Base-by-base conservation (phyloP, 1,140 invertebrate species). In the Megathymus violae region DNA sequence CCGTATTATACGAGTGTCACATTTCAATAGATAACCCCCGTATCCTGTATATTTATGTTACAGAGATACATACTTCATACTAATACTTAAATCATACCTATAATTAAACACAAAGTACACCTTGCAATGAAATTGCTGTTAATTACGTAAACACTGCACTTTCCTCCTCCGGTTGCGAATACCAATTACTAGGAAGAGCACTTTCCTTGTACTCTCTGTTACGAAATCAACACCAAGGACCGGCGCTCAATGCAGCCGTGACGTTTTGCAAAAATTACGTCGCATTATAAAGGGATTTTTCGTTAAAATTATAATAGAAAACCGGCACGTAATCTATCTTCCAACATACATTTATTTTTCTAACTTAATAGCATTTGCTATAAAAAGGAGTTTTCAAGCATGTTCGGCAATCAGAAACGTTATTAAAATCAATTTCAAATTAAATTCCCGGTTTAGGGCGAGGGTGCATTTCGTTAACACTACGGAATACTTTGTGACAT, bases 401-500 rank as follows among this genome's bases (percentile, higher is more conserved):
- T 56, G 51, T 56, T 56, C 14, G 6, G 51, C 27, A 27, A 56
- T 56, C 52, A 43, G 11, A 56, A 56, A 56, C 52, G 40, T 43
- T 56, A 56, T 56, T 56, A 56, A 56, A 56, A 56, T 56, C 52
- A 56, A 56, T 41, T 31, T 27, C 14, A 43, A 48, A 48, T 47
- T 25, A 14, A 54, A 41, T 54, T 38, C 41, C 17, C 17, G 51
- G 38, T 17, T 27, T 36, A 27, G 9, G 6, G 17, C 11, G 17
- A 54, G 38, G 51, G 51, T 56, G 52, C 52, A 56, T 56, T 56
- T 56, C 52, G 52, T 56, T 56, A 56, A 22, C 52, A 13, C 19
- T n/a, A n/a, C 38, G 25, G 14, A 10, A 7, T 19, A 38, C 40
- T 11, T 25, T 31, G 13, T 19, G 61, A 52, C 61, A 54, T 62